Evolutionary conservation across 64 coral and sea anemone genomes (phyloP).

Genomic region (Dendrophyllia cribrosa): DNA sequence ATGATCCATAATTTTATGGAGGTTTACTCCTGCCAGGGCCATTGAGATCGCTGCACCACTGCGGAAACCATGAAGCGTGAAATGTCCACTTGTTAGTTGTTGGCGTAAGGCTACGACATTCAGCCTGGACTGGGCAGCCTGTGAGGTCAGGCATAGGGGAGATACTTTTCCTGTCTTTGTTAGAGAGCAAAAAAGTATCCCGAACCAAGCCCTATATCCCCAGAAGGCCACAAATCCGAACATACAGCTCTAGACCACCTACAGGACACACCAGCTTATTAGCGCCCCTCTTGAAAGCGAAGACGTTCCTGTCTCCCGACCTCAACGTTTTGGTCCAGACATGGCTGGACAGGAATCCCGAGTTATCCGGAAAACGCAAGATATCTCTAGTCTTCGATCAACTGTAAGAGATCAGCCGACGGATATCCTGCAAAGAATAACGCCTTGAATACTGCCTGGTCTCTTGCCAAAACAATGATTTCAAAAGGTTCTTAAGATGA

Average conservation of each 20-base stretch:
- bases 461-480: no score
- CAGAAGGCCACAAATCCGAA: neutral
- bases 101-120: neutral
- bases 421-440: no score
- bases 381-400: no score
- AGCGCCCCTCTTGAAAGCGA: neutral
- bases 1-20: conserved; percentile 38
- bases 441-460: no score
- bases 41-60: neutral
- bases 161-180: neutral
- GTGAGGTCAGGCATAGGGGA: neutral
- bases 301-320: no score
- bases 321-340: no score
- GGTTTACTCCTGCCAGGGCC: neutral
- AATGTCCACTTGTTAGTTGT: neutral
- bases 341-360: no score
- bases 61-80: neutral
- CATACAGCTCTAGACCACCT: neutral
- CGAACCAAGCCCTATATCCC: neutral
- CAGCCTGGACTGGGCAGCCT: conserved; percentile 13
- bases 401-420: no score
- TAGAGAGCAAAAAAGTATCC: neutral
- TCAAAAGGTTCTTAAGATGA: no score
- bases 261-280: neutral
- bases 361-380: no score